Evolutionary conservation across 2,113 vertebrate genomes (phyloP).

Genomic region (Elachura formosa): DNA sequence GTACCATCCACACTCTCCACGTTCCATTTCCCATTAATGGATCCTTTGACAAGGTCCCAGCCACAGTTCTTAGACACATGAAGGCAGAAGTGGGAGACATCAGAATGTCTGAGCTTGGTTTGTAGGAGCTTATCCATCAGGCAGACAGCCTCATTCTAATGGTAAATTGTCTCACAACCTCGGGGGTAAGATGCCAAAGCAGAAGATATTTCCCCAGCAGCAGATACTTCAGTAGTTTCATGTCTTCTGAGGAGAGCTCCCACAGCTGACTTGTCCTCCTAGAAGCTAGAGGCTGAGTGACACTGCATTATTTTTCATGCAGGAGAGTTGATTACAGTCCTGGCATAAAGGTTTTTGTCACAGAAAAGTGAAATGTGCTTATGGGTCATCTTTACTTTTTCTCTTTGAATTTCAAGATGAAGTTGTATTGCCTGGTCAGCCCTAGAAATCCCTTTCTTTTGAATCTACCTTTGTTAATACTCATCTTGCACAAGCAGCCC

Average conservation of each 20-base stretch:
- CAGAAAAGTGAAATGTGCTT: neutral
- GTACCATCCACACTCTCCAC: neutral
- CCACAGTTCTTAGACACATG: neutral
- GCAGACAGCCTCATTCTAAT: neutral
- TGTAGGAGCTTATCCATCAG: constrained; percentile 31
- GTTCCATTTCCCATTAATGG: neutral
- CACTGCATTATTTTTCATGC: neutral
- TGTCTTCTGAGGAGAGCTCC: neutral
- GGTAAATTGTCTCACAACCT: neutral
- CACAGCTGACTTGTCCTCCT: constrained; percentile 38
- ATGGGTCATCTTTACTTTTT: neutral
- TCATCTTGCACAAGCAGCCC: neutral
- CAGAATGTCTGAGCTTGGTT: constrained; percentile 31
- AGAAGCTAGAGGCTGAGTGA: neutral
- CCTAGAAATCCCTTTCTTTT: neutral
- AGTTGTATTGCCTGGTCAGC: neutral
- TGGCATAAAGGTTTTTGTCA: neutral
- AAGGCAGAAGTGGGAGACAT: neutral
- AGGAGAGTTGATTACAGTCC: neutral
- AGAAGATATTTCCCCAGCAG: constrained; percentile 20
- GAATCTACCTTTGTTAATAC: neutral
- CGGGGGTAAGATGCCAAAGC: neutral
- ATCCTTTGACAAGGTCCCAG: neutral
- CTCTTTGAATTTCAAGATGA: neutral
- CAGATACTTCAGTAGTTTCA: neutral